Evolutionary conservation across 2,113 vertebrate species (phyloP), one percentile per base, ranked within the genome.

Genomic region (Microcebus jonahi): DNA sequence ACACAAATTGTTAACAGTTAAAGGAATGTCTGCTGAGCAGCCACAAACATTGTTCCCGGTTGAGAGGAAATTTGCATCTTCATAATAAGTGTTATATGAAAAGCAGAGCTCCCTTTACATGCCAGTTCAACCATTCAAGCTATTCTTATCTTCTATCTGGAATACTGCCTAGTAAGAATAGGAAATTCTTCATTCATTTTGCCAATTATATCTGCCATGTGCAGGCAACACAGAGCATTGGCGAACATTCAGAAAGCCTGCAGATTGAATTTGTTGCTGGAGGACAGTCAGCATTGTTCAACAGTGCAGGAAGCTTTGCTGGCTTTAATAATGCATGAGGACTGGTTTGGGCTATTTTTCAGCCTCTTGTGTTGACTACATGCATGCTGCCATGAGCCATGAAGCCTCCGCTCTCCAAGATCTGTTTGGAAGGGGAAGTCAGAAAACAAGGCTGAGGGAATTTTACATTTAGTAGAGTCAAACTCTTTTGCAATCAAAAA

Each of bases 91-190:
- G 70, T 48, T 73, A 31, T 59, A 68, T 85, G 95, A 96, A 98
- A 96, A 97, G 91, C 97, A 85, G 65, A 90, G 59, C 39, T 50
- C 63, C 48, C 92, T 97, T 96, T 90, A 91, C 42, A 73, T 63
- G 94, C 87, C 92, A 75, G 96, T 95, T 93, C 61, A 73, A 91
- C 96, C 53, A 91, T 93, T 97, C 87, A 93, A 61, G 86, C 96
- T 93, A 57, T 97, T 95, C 96, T 97, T 97, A 95, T 97, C 97
- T 90, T 45, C 93, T 94, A 59, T 97, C 98, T 96, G 96, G 96
- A 97, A 93, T 91, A 63, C 80, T 63, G 95, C 95, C 96, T 97
- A n/a, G 95, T 63, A 88, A 97, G 96, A 97, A 97, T 96, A 97
- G 93, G 80, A 96, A 97, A 96, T 96, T 96, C 91, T 96, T 95